Evolutionary conservation across 1,140 invertebrate species (phyloP).

Genomic region (Phymastichus coffea): DNA sequence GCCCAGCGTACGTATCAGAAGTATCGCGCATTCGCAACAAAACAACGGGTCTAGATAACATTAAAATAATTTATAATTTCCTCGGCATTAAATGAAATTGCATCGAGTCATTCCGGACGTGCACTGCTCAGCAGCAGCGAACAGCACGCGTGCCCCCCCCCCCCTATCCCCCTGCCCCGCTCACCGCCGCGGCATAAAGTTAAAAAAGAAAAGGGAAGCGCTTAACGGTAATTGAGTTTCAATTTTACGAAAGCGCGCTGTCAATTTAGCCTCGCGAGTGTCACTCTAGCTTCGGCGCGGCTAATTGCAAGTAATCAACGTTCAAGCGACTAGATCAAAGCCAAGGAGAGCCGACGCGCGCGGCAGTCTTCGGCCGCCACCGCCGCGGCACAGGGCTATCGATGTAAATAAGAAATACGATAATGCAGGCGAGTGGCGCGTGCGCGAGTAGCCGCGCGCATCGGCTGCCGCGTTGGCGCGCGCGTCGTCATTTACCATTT

Average conservation of each 20-base stretch:
- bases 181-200: too few relatives aligned
- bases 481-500: constrained; percentile 40
- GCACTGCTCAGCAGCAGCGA: too few relatives aligned
- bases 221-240: constrained; percentile 20
- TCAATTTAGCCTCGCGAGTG: constrained; percentile 19
- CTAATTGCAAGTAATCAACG: constrained; percentile 30
- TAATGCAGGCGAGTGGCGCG: constrained; percentile 27
- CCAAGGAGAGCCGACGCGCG: neutral
- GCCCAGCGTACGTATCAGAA: too few relatives aligned
- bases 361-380: neutral
- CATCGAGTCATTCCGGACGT: too few relatives aligned
- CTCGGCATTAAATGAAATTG: too few relatives aligned
- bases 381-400: neutral
- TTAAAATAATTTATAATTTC: too few relatives aligned
- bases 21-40: too few relatives aligned
- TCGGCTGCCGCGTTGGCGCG: constrained; percentile 24
- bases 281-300: constrained; percentile 15
- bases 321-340: constrained; percentile 30
- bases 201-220: too few relatives aligned
- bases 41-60: too few relatives aligned
- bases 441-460: neutral
- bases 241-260: constrained; percentile 22
- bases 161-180: too few relatives aligned
- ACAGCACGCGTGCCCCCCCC: too few relatives aligned
- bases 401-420: constrained; percentile 34